Evolutionary conservation across 2,797 vertebrate species (phyloP).

Genomic region (Momotus momota): DNA sequence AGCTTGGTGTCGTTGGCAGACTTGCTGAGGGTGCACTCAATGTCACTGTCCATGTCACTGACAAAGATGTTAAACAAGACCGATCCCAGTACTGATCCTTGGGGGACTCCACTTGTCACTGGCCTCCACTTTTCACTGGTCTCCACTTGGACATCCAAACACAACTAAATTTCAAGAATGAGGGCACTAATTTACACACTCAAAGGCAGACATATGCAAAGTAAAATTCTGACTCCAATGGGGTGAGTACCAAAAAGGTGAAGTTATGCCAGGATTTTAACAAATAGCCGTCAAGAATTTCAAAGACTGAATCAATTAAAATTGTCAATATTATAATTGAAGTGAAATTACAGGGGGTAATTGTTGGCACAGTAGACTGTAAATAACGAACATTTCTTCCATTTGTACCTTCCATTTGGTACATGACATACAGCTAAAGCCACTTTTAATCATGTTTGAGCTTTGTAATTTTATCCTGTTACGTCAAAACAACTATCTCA

Average conservation of each 20-base stretch:
- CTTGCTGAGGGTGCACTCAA: too few relatives aligned
- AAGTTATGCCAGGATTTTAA: background rate
- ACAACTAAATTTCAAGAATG: background rate
- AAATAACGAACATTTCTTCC: background rate
- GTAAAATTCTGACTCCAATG: background rate
- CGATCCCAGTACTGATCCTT: too few relatives aligned
- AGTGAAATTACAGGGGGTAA: background rate
- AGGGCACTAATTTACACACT: background rate
- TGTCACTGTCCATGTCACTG: too few relatives aligned
- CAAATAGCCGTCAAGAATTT: background rate
- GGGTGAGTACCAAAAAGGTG: background rate
- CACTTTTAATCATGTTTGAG: background rate
- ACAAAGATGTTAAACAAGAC: too few relatives aligned
- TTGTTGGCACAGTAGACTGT: background rate
- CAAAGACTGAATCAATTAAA: background rate
- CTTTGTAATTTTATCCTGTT: background rate
- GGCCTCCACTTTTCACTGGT: too few relatives aligned
- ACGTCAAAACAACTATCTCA: background rate
- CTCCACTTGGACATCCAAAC: background rate
- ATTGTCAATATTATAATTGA: background rate
- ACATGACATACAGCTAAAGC: background rate
- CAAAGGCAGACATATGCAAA: accelerated
- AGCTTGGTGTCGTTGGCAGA: too few relatives aligned
- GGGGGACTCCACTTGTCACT: too few relatives aligned
- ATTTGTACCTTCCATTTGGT: background rate